Evolutionary conservation across 2,113 vertebrate genomes (phyloP).

Genomic region (Lophochroa leadbeateri): DNA sequence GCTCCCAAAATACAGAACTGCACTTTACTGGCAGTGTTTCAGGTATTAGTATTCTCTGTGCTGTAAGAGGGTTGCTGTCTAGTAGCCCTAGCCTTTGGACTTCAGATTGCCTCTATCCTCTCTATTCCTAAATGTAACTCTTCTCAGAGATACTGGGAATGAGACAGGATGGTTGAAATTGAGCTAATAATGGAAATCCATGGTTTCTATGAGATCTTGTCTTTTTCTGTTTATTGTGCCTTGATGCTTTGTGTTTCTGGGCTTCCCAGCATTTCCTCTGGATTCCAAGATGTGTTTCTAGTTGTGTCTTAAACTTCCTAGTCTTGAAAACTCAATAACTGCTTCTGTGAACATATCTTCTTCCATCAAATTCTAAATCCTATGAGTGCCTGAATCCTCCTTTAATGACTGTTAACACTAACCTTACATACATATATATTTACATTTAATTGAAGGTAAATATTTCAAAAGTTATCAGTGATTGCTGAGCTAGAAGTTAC

Average conservation of each 20-base stretch:
- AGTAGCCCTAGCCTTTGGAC: not conserved
- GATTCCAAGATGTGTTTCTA: not conserved
- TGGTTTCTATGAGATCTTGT: not conserved
- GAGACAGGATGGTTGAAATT: not conserved
- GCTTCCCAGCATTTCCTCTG: not conserved
- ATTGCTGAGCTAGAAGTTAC: not conserved
- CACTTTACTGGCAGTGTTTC: not conserved
- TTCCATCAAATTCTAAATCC: not conserved
- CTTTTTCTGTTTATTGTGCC: not conserved
- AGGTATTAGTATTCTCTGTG: too few species aligned
- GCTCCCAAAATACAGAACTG: not conserved
- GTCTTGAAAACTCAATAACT: not conserved
- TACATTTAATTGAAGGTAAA: not conserved
- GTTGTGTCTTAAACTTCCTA: not conserved
- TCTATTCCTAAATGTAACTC: not conserved
- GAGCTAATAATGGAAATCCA: not conserved
- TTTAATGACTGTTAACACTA: not conserved
- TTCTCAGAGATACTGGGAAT: not conserved
- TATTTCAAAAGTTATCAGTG: not conserved
- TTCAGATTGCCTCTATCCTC: not conserved
- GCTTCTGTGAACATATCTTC: not conserved
- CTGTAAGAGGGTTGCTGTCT: not conserved
- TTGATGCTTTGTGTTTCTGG: not conserved
- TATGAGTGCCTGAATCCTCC: not conserved
- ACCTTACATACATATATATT: not conserved